Evolutionary conservation across 2,797 vertebrate species (phyloP).

Genomic region (Clarias fuscus): DNA sequence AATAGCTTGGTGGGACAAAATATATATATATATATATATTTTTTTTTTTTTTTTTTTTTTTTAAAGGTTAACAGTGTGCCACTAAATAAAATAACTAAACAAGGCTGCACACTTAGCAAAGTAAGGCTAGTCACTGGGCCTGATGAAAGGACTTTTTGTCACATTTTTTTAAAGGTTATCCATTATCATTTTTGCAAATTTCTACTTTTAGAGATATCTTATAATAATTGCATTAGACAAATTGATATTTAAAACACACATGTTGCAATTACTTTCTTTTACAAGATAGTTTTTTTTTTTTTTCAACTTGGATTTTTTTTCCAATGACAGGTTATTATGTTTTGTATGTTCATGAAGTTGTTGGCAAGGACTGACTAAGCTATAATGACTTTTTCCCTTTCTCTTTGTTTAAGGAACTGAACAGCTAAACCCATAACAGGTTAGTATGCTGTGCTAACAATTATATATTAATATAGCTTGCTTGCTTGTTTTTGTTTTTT

Average conservation of each 20-base stretch:
- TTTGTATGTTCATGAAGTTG: background rate
- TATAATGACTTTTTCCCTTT: constrained; percentile 62
- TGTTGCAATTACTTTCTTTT: background rate
- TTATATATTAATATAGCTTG: constrained; percentile 54
- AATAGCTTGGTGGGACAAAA: too few species aligned
- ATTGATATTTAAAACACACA: too few species aligned
- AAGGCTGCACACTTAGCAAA: too few species aligned
- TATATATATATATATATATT: too few species aligned
- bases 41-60: too few species aligned
- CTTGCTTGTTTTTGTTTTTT: background rate
- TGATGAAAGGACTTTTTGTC: too few species aligned
- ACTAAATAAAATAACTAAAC: too few species aligned
- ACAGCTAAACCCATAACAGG: constrained; percentile 95
- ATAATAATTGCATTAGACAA: background rate
- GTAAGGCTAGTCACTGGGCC: too few species aligned
- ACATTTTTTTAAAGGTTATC: too few species aligned
- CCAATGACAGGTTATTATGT: background rate
- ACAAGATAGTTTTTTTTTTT: background rate
- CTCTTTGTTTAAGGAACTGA: constrained; percentile 78
- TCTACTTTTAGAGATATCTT: background rate
- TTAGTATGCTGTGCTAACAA: constrained; percentile 75
- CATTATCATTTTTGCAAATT: too few species aligned
- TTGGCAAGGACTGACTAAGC: background rate
- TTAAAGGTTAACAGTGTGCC: too few species aligned
- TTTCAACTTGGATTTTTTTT: background rate